Evolutionary conservation across 2,113 vertebrate species (phyloP), one percentile per base, ranked within the genome.

Genomic region (Gorsachius goisagi): DNA sequence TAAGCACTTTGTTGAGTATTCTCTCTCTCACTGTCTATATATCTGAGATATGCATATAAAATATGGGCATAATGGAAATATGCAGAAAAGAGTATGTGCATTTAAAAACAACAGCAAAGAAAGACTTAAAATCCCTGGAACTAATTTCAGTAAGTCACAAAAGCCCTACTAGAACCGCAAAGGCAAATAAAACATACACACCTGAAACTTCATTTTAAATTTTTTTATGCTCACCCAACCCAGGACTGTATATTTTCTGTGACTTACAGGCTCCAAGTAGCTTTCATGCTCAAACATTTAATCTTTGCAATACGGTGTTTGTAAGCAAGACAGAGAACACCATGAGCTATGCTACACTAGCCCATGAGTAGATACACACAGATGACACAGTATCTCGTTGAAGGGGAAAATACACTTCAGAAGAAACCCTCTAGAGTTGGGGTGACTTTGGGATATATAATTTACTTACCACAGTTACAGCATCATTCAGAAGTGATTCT

Each of bases 401-500:
- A 74, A 52, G 21, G 10, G 3, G 5, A 89, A 81, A 83, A 88
- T 9, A 30, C 24, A 32, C 32, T 52, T 75, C 53, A 41, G 58
- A 78, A 72, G 53, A 90, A 72, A 78, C 17, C 8, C 28, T 63
- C 12, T 49, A 60, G 37, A 60, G 33, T 20, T 55, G 50, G 18
- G 2, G 23, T 68, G 59, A 52, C 15, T 68, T 64, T 12, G 12
- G 44, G n/a, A 15, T 55, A 23, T 11, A 9, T 33, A 13, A 32
- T 78, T 71, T 69, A 87, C 98, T 95, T 81, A 99, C 99, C 98
- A 99, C 99, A 1, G 99, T 99, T 81, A 99, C 99, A 3, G 99
- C 99, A 13, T 99, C 99, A 30, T 99, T 99, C 63, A 99, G 98
- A 84, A 99, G 98, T 0, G 99, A 99, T 98, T 99, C 99, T 96